Conservation (phyloP, 2,113 vertebrate species). For the Potamarius usumacintae region DNA sequence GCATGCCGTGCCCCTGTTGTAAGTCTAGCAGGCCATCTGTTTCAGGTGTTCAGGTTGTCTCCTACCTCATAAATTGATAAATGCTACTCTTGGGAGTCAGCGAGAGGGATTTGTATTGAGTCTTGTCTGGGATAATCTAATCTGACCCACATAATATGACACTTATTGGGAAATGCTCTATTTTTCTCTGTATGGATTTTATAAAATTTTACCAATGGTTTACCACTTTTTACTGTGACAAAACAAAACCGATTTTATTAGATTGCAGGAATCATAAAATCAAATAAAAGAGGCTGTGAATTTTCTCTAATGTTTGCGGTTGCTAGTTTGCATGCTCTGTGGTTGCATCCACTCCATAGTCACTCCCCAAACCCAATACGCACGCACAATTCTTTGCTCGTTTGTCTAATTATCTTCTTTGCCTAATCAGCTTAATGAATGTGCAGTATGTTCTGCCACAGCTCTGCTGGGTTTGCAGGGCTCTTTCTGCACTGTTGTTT, state of each 20-base stretch:
- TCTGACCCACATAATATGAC: neutral
- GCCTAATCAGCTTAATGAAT: constrained; percentile 65
- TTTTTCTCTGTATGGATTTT: neutral
- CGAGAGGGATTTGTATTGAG: neutral
- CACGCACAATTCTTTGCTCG: constrained; percentile 52
- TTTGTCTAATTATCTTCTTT: constrained; percentile 62
- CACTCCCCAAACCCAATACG: neutral
- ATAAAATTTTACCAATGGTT: neutral
- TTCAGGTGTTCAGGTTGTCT: constrained; percentile 33
- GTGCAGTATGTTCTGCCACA: constrained; percentile 51
- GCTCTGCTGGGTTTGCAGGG: constrained; percentile 58
- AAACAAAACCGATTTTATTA: neutral
- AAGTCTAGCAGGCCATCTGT: constrained; percentile 27
- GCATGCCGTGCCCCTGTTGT: constrained; percentile 2
- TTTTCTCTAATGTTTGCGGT: too few species aligned
- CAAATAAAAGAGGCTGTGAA: neutral
- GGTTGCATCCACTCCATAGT: constrained; percentile 13
- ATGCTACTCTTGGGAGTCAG: constrained; percentile 24
- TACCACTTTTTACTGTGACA: neutral
- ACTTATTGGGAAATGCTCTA: neutral
- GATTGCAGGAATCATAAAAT: neutral
- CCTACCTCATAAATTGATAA: constrained; percentile 20
- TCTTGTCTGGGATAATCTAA: constrained; percentile 28
- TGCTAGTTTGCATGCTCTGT: constrained; percentile 6
- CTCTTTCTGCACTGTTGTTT: constrained; percentile 49